Conservation (phyloP, 1,140 invertebrate species). For the Bombus sylvicola region DNA sequence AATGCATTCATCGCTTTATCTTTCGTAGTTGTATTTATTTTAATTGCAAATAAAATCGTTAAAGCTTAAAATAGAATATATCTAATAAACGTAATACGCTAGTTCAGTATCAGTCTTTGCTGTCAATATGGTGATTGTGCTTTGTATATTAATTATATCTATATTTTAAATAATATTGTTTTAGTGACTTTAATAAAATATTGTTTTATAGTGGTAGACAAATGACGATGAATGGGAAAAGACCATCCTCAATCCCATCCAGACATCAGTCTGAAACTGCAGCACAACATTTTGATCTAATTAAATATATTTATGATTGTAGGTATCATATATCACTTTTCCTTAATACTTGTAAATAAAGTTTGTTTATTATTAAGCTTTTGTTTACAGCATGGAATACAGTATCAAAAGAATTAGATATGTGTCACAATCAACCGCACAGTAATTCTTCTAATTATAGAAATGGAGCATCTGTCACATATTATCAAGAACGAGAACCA, state of each 20-base stretch:
- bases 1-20: not conserved
- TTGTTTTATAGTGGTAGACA: slow-evolving; percentile 71
- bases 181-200: not conserved
- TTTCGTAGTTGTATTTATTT: slow-evolving; percentile 8
- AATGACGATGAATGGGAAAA: slow-evolving; percentile 82
- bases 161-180: not conserved
- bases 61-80: slow-evolving; percentile 35
- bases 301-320: slow-evolving; percentile 84
- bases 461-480: slow-evolving; percentile 79
- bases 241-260: slow-evolving; percentile 75
- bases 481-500: slow-evolving; percentile 81
- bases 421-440: slow-evolving; percentile 76
- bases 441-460: slow-evolving; percentile 77
- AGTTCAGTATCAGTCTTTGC: not conserved
- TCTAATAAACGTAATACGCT: not conserved
- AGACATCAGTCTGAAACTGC: slow-evolving; percentile 78
- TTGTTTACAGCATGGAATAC: slow-evolving; percentile 80
- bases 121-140: not conserved
- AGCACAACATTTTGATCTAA: slow-evolving; percentile 83
- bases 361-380: too few species aligned
- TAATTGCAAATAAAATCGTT: slow-evolving; percentile 17
- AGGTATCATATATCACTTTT: slow-evolving; percentile 52
- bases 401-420: slow-evolving; percentile 80
- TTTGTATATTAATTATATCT: not conserved
- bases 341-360: not conserved